Percentiles rank a stretch among this genome's conserved stretches.
These are phyloP conservation scores for Vesta saturnalis DNA, from an alignment of 2,888 invertebrate species.

Conservation along the genomic window DNA sequence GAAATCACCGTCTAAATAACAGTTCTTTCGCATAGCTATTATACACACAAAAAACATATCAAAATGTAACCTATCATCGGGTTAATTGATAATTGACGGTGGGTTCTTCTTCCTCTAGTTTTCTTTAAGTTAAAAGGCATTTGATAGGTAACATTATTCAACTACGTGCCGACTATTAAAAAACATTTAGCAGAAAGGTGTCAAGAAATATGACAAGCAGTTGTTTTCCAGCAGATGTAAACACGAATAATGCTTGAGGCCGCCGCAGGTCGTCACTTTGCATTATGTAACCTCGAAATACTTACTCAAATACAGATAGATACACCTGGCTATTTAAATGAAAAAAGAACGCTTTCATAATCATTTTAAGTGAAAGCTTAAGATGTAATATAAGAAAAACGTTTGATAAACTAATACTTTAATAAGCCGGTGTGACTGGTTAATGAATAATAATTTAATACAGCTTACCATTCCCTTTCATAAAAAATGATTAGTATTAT, in stretches of 20 bases:
- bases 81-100: slow-evolving; percentile 5
- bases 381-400: background rate
- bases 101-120: background rate
- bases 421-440: background rate
- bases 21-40: background rate
- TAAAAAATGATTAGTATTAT: no score
- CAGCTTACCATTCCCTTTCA: no score
- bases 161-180: slow-evolving; percentile 27
- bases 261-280: slow-evolving; percentile 20
- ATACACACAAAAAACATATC: background rate
- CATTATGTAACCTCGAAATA: slow-evolving; percentile 28
- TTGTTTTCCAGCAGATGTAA: slow-evolving; percentile 36
- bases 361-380: background rate
- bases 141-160: slow-evolving; percentile 8
- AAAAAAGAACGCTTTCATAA: slow-evolving; percentile 2
- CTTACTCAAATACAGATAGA: slow-evolving; percentile 5
- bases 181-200: slow-evolving; percentile 37
- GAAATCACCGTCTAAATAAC: background rate
- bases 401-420: background rate
- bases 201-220: slow-evolving; percentile 39
- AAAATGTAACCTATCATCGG: slow-evolving; percentile 3
- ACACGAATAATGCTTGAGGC: slow-evolving; percentile 32
- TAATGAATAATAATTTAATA: slow-evolving; percentile 1
- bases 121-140: slow-evolving; percentile 2
- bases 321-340: slow-evolving; percentile 30